A percentile compares a stretch with the other conserved stretches of the same genome.
phyloP scores from a whole-genome alignment of 1,140 invertebrate species.

The Choristoneura fumiferana region DNA sequence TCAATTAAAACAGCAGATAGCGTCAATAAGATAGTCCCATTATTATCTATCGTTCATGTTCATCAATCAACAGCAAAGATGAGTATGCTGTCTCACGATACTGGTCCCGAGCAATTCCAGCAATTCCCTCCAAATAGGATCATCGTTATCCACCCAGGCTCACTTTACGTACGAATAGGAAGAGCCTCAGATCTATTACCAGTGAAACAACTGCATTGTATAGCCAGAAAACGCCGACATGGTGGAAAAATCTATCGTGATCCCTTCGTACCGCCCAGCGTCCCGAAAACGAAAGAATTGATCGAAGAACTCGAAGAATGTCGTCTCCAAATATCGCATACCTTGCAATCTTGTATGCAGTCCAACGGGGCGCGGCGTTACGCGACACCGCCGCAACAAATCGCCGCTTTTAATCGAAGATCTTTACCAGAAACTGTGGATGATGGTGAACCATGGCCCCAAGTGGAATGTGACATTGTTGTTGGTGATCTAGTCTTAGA shows the following conservation, averaged over 20 bases:
- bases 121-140: conserved; percentile 88
- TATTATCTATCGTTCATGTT: too few relatives aligned
- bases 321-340: conserved; percentile 88
- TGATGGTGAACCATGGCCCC: conserved; percentile 79
- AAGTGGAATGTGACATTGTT: conserved; percentile 81
- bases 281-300: conserved; percentile 80
- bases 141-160: conserved; percentile 97
- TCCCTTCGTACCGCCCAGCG: conserved; percentile 82
- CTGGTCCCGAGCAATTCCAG: conserved; percentile 74
- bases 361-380: conserved; percentile 89
- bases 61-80: conserved; percentile 29
- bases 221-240: conserved; percentile 84
- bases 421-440: conserved; percentile 83
- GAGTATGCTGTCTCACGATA: conserved; percentile 59
- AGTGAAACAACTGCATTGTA: conserved; percentile 90
- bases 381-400: conserved; percentile 92
- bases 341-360: conserved; percentile 90
- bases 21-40: too few relatives aligned
- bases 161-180: conserved; percentile 92
- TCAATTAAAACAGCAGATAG: too few relatives aligned
- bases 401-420: conserved; percentile 90
- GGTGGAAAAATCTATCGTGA: conserved; percentile 82
- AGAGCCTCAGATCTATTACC: conserved; percentile 93
- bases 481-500: conserved; percentile 86
- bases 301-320: conserved; percentile 90